Evolutionary conservation across 1,140 invertebrate genomes (phyloP), one percentile per base, ranked within the genome.

Genomic region (Drosophila equinoxialis): DNA sequence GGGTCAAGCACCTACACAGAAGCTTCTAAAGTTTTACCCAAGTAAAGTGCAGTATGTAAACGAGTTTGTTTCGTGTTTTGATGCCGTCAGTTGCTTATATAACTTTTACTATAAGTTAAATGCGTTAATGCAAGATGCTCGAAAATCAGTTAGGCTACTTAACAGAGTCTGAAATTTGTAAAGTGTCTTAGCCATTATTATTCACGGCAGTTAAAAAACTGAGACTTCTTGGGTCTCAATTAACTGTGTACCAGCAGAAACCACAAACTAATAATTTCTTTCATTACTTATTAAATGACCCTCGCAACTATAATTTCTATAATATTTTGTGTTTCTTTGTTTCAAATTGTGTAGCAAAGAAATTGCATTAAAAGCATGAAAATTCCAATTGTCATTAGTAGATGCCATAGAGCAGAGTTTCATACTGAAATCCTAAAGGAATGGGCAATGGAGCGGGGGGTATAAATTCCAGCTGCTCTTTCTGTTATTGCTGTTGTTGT

Each of bases 321-420:
- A 51, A 23, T 51, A 23, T 51, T 51, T 51, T 14, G 30, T 20
- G 17, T 51, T 23, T 23, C 17, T 51, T 51, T 51, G 45, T 51
- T 51, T 51, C 17, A 30, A 11, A 2, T 11, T 51, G 45, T 51
- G 10, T 48, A 55, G 58, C 17, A 54, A 58, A 20, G 35, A 41
- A 73, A 45, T 73, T 60, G 63, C 67, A 58, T 72, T 72, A 64
- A 72, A 57, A 55, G 64, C 61, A 68, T 45, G 37, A 42, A 59
- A 71, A 86, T 86, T 86, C 83, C 83, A 71, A 83, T 86, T 77
- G 80, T 86, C 83, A 86, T 86, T 86, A 82, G 37, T 39, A 13
- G 35, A 11, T 10, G 35, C 35, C 35, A 37, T 37, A 37, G 67
- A 11, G 17, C 33, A n/a, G 17, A 61, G 5, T 1, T 14, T 10